phyloP scores from a whole-genome alignment of 2,888 invertebrate species.

The Pseudolycoriella hygida region DNA sequence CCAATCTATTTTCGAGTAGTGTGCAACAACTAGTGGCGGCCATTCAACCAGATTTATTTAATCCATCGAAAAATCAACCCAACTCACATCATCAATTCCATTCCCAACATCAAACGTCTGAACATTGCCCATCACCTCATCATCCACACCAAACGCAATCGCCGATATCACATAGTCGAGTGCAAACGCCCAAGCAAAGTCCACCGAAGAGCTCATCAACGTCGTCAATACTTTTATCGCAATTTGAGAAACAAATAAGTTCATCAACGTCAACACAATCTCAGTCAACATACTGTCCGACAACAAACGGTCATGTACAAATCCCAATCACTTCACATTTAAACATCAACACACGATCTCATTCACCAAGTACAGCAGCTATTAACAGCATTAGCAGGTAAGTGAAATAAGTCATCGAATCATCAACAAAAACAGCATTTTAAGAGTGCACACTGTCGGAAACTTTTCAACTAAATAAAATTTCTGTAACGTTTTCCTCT shows the following conservation, averaged over 20 bases:
- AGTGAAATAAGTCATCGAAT: constrained; percentile 17
- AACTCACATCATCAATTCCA: constrained; percentile 14
- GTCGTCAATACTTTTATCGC: constrained; percentile 3
- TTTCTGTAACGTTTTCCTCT: too few species aligned
- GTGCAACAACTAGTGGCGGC: constrained; percentile 60
- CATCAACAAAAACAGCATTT: too few species aligned
- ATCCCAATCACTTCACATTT: constrained; percentile 27
- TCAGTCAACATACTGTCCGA: constrained; percentile 15
- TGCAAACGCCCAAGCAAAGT: constrained; percentile 9
- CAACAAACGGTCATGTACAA: constrained; percentile 14
- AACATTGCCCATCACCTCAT: constrained; percentile 24
- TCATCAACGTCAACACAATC: constrained; percentile 8
- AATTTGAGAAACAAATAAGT: constrained; percentile 1
- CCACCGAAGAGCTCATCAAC: constrained; percentile 9
- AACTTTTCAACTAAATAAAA: not conserved
- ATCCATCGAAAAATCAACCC: constrained; percentile 26
- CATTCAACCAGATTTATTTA: constrained; percentile 49
- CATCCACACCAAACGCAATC: not conserved
- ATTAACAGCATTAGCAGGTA: constrained; percentile 50
- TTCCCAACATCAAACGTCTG: constrained; percentile 18
- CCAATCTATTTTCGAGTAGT: constrained; percentile 56
- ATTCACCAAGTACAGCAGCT: constrained; percentile 16
- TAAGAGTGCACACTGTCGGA: too few species aligned
- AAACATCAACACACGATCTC: constrained; percentile 22
- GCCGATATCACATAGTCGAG: not conserved